Conservation (phyloP, 2,113 vertebrate species). For the Ctenomys sociabilis region DNA sequence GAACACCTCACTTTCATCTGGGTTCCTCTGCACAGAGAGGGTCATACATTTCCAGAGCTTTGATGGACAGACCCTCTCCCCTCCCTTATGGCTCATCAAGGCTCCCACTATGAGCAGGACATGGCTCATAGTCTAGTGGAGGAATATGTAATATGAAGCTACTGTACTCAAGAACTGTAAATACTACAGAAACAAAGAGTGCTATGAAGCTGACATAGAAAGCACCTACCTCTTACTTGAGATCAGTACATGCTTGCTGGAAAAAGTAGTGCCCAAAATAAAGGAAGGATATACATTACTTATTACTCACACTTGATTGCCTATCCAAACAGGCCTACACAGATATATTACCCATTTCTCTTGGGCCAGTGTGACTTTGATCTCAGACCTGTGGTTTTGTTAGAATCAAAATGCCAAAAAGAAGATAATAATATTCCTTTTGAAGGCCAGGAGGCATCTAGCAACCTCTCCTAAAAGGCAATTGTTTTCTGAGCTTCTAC, state of each 20-base stretch:
- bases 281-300: not conserved
- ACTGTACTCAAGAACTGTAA: not conserved
- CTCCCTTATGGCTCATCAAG: too few relatives aligned
- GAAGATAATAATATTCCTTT: not conserved
- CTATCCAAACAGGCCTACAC: not conserved
- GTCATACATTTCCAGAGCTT: too few relatives aligned
- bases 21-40: too few relatives aligned
- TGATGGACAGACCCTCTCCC: too few relatives aligned
- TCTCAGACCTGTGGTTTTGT: not conserved
- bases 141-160: not conserved
- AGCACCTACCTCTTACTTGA: not conserved
- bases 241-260: not conserved
- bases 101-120: too few relatives aligned
- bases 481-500: not conserved
- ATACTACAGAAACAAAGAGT: not conserved
- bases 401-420: constrained; percentile 39
- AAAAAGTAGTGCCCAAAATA: not conserved
- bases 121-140: not conserved
- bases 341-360: not conserved
- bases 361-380: not conserved
- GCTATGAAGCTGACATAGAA: not conserved
- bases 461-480: not conserved
- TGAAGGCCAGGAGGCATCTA: not conserved
- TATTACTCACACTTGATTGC: not conserved
- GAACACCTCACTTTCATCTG: too few relatives aligned